These are phyloP conservation scores for Thecocarcelia acutangulata DNA, from an alignment of 2,888 invertebrate species.

Conservation along the genomic window DNA sequence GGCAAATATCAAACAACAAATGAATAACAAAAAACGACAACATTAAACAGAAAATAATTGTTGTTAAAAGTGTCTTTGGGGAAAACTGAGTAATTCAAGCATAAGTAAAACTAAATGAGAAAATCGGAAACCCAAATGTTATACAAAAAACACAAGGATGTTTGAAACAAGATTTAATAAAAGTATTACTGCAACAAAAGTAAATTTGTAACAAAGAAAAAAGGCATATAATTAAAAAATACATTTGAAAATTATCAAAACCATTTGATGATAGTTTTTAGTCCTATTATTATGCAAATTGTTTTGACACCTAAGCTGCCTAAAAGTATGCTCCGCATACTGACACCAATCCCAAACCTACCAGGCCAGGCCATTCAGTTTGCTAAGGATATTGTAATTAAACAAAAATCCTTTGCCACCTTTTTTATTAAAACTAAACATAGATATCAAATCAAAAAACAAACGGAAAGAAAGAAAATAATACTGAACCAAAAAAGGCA, in stretches of 20 bases:
- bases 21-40: background rate
- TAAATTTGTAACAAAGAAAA: slow-evolving; percentile 18
- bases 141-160: slow-evolving; percentile 37
- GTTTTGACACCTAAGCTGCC: slow-evolving; percentile 63
- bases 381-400: background rate
- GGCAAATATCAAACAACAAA: background rate
- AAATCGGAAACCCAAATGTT: slow-evolving; percentile 24
- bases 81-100: slow-evolving; percentile 50
- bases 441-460: slow-evolving; percentile 26
- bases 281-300: slow-evolving; percentile 67
- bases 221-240: slow-evolving; percentile 9
- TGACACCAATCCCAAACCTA: slow-evolving; percentile 22
- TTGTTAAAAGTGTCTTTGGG: slow-evolving; percentile 31
- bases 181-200: slow-evolving; percentile 30
- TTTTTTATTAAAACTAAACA: background rate
- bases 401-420: background rate
- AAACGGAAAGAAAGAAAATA: slow-evolving; percentile 11
- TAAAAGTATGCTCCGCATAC: slow-evolving; percentile 28
- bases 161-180: slow-evolving; percentile 53
- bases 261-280: slow-evolving; percentile 53
- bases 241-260: slow-evolving; percentile 62
- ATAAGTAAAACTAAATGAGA: slow-evolving; percentile 33
- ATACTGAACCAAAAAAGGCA: slow-evolving; percentile 30
- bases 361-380: background rate
- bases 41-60: background rate